A percentile compares a stretch with the other conserved stretches of the same genome.
Evolutionary conservation across 2,113 vertebrate species (phyloP).

Genomic region (Xiphophorus couchianus): DNA sequence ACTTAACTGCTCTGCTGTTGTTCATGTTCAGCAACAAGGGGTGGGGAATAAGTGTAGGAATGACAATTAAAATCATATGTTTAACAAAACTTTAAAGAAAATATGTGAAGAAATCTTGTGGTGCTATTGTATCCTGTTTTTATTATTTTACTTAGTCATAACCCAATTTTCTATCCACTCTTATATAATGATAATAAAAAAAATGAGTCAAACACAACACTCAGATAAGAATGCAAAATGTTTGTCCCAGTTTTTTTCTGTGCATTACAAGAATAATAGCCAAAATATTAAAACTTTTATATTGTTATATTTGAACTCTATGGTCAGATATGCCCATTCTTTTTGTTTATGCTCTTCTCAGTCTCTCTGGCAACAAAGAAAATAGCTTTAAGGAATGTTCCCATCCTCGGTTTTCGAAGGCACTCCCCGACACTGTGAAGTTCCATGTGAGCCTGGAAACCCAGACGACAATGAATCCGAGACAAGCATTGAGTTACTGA

Average conservation of each 20-base stretch:
- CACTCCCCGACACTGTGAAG: slow-evolving; percentile 52
- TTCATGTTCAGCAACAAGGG: slow-evolving; percentile 18
- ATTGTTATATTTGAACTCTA: slow-evolving; percentile 26
- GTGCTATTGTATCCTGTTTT: not conserved
- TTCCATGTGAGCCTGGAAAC: slow-evolving; percentile 41
- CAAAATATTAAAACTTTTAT: slow-evolving; percentile 30
- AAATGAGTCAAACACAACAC: slow-evolving; percentile 2
- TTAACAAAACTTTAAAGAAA: not conserved
- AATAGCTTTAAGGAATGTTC: slow-evolving; percentile 60
- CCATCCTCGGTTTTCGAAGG: slow-evolving; percentile 34
- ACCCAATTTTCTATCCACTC: not conserved
- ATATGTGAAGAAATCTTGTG: not conserved
- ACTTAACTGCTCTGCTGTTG: slow-evolving; percentile 20
- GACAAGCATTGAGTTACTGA: slow-evolving; percentile 49
- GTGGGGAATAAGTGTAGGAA: slow-evolving; percentile 14
- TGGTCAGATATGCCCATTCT: not conserved
- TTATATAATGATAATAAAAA: slow-evolving; percentile 11
- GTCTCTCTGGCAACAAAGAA: slow-evolving; percentile 25
- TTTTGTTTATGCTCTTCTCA: slow-evolving; percentile 39
- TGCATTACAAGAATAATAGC: slow-evolving; percentile 12
- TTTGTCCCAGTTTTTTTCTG: slow-evolving; percentile 3
- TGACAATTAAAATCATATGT: slow-evolving; percentile 1
- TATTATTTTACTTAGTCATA: not conserved
- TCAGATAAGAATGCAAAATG: not conserved
- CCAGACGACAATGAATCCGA: slow-evolving; percentile 45